Conservation (phyloP, 2,113 vertebrate genomes). For the human region DNA sequence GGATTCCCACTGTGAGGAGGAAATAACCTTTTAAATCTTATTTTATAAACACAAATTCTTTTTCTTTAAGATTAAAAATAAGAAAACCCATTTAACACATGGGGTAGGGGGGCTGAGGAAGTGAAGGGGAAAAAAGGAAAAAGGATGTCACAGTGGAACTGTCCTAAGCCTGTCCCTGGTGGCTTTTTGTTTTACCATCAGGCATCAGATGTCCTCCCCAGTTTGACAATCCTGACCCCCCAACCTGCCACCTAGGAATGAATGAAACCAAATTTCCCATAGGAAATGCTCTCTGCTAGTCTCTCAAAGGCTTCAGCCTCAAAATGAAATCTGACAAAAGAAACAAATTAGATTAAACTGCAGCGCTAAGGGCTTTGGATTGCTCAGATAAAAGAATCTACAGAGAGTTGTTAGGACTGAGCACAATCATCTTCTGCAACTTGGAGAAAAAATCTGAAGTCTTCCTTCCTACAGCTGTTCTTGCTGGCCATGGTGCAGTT, state of each 20-base stretch:
- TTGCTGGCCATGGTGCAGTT: accelerated
- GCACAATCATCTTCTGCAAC: background rate
- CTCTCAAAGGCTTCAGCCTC: constrained; percentile 43
- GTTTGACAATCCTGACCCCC: background rate
- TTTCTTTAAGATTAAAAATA: constrained; percentile 15
- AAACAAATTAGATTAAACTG: constrained; percentile 60
- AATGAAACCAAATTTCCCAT: constrained; percentile 51
- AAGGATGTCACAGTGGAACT: background rate
- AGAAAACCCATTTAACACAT: background rate
- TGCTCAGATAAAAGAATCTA: constrained; percentile 13
- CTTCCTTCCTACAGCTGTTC: background rate
- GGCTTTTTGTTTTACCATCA: background rate
- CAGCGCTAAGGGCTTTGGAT: background rate
- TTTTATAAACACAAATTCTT: background rate
- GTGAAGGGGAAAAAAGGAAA: background rate
- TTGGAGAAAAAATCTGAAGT: background rate
- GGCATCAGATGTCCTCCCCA: background rate
- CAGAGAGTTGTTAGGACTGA: background rate
- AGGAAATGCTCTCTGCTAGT: constrained; percentile 19
- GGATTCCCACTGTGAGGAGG: background rate
- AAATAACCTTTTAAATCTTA: background rate
- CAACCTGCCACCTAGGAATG: background rate
- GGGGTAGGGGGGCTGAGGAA: background rate
- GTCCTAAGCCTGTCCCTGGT: background rate
- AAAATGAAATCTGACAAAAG: constrained; percentile 65